Evolutionary conservation across 2,888 invertebrate species (phyloP), one percentile per base, ranked within the genome.

Genomic region (Xylota sylvarum): DNA sequence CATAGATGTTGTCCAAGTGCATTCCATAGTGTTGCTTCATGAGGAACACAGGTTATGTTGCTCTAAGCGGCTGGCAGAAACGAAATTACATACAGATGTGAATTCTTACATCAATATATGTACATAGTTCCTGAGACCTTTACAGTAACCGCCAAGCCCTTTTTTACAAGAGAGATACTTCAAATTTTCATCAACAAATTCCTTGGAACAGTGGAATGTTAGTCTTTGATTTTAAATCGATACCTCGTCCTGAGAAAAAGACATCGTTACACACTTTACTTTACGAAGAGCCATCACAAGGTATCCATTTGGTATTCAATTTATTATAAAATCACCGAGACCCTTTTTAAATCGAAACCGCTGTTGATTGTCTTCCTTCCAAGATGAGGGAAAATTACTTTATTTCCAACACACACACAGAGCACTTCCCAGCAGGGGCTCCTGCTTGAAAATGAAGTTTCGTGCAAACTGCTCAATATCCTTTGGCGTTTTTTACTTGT

Each of bases 381-480:
- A 35, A 35, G 19, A 4, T n/a, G 10, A 30, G n/a, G n/a, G 55
- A 30, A 55, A 56, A 69, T 43, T 58, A 48, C 72, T 58, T 58
- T 32, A 32, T 60, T 72, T 72, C 48, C 5, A 32, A 19, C 37
- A 60, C 46, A 72, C 30, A 72, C 23, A 23, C 3, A 23, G 23
- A 46, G n/a, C 46, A 35, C 58, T 48, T 58, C 35, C 7, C 17
- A 32, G 23, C 46, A 58, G 58, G 48, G 56, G 56, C 48, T 72
- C 19, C 56, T 55, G 6, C 7, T 50, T 12, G 0, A 35, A 14
- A 50, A 23, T 40, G 55, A 14, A 69, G 40, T 17, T 55, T 27
- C 27, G 27, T 69, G 52, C 40, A 69, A 69, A 72, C 46, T 35
- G 32, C 37, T 58, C 46, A 72, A 46, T 60, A 58, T 35, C 58